phyloP scores from a whole-genome alignment of 2,797 vertebrate genomes.

The Pseudochaenichthys georgianus region DNA sequence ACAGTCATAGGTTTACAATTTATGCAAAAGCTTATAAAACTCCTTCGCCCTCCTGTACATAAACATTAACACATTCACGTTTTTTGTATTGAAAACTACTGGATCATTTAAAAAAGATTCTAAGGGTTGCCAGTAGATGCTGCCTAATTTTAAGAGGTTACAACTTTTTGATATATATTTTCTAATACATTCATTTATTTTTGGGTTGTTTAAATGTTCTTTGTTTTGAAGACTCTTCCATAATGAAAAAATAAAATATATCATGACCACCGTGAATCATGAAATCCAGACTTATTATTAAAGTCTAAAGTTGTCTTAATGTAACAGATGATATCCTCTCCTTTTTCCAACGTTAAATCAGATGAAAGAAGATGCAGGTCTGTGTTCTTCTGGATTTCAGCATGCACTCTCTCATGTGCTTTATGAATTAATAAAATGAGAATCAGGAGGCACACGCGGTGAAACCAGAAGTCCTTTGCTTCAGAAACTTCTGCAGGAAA shows the following conservation, averaged over 20 bases:
- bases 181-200: not conserved
- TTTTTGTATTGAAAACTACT: no score
- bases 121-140: not conserved
- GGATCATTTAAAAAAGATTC: not conserved
- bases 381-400: conserved; percentile 3
- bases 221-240: not conserved
- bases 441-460: not conserved
- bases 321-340: not conserved
- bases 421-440: not conserved
- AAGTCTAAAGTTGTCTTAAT: not conserved
- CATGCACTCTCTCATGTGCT: conserved; percentile 1
- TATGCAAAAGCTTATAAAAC: conserved; percentile 18
- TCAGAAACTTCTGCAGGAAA: not conserved
- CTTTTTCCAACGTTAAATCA: not conserved
- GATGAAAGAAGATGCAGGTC: not conserved
- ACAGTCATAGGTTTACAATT: conserved; percentile 38
- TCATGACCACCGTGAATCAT: not conserved
- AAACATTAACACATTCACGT: conserved; percentile 2
- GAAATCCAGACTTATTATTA: not conserved
- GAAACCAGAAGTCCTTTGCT: not conserved
- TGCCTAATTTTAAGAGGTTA: no score
- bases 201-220: not conserved
- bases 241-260: not conserved
- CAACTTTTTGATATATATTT: not conserved
- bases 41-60: not conserved